Conservation (phyloP, 2,888 invertebrate genomes). For the Lordiphosa andalusiaca region DNA sequence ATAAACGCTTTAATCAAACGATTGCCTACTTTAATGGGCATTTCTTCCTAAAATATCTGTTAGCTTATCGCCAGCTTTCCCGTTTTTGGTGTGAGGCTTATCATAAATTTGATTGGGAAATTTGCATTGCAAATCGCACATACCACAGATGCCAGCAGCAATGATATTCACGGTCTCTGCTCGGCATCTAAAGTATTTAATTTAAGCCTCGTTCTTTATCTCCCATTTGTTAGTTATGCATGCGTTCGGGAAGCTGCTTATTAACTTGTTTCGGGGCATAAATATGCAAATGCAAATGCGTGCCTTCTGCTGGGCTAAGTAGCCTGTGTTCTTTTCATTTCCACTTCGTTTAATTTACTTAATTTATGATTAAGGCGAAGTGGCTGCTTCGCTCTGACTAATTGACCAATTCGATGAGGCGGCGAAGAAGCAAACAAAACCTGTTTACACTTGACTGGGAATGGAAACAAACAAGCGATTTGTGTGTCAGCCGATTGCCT, state of each 20-base stretch:
- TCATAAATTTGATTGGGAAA: conserved; percentile 51
- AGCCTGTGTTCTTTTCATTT: conserved; percentile 42
- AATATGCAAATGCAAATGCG: conserved; percentile 58
- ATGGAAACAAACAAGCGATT: conserved; percentile 57
- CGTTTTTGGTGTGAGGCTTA: conserved; percentile 57
- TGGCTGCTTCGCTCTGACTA: conserved; percentile 65
- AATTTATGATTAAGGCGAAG: conserved; percentile 58
- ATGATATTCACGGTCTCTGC: conserved; percentile 17
- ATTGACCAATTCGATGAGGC: conserved; percentile 53
- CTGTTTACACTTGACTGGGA: conserved; percentile 60
- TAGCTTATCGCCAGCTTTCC: conserved; percentile 6
- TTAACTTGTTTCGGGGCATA: conserved; percentile 67
- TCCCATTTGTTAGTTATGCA: conserved; percentile 53
- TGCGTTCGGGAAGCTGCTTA: conserved; percentile 51
- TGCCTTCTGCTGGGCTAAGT: conserved; percentile 31
- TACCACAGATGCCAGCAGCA: conserved; percentile 17
- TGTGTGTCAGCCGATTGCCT: conserved; percentile 69
- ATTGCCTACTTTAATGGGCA: conserved; percentile 1
- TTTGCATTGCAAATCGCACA: conserved; percentile 63
- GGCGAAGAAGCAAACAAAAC: conserved; percentile 41
- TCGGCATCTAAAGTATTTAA: conserved; percentile 61
- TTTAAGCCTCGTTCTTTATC: conserved; percentile 43
- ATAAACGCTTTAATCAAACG: background rate
- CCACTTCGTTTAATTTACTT: conserved; percentile 52
- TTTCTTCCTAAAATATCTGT: background rate